phyloP scores from a whole-genome alignment of 30 jellyfish, hydroid and myxozoan species.

The Hydractinia symbiolongicarpus region DNA sequence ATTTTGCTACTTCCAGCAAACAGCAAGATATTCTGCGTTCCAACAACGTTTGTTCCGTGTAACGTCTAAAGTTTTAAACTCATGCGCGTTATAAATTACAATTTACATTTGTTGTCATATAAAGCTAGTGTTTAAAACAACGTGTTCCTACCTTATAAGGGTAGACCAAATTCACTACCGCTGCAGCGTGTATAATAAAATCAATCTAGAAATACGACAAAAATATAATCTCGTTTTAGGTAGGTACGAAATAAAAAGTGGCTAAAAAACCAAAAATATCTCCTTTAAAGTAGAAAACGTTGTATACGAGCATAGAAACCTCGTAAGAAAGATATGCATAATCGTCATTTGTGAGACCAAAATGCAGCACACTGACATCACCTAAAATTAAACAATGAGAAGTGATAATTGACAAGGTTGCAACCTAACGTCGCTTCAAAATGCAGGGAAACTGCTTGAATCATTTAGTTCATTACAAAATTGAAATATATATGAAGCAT shows the following conservation, averaged over 20 bases:
- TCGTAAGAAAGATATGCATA: slow-evolving; percentile 65
- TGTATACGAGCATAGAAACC: slow-evolving; percentile 22
- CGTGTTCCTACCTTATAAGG: slow-evolving; percentile 70
- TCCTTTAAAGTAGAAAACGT: no score
- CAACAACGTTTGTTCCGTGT: slow-evolving; percentile 91
- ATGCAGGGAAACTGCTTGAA: no score
- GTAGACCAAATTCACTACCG: slow-evolving; percentile 79
- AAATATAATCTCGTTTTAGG: neutral
- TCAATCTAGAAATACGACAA: slow-evolving; percentile 51
- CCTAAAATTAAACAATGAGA: slow-evolving; percentile 18
- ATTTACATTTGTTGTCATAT: neutral
- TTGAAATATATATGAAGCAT: no score
- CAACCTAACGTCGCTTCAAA: no score
- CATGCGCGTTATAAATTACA: neutral
- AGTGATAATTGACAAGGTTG: no score
- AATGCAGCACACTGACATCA: slow-evolving; percentile 64
- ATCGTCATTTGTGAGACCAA: slow-evolving; percentile 71
- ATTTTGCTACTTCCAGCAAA: slow-evolving; percentile 77
- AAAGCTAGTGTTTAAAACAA: neutral
- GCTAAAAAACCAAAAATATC: no score
- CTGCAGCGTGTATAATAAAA: slow-evolving; percentile 91
- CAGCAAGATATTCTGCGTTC: slow-evolving; percentile 72
- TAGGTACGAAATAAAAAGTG: neutral
- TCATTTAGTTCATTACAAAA: no score
- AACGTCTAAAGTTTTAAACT: slow-evolving; percentile 42